phyloP scores from a whole-genome alignment of 2,113 vertebrate species.

The Labeo catla region DNA sequence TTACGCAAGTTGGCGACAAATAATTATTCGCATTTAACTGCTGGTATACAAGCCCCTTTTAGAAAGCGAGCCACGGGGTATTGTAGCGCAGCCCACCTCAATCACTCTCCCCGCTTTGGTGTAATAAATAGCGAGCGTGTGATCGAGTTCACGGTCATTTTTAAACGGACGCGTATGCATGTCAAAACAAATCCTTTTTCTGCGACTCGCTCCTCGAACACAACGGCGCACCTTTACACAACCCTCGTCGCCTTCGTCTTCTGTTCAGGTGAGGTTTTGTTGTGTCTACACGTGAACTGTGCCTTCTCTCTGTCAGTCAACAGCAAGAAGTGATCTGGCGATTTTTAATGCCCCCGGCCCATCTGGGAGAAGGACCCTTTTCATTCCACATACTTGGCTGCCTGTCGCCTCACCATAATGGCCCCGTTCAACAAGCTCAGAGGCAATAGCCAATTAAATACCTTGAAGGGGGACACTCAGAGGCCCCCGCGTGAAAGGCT shows the following conservation, averaged over 20 bases:
- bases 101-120: background rate
- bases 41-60: background rate
- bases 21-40: background rate
- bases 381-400: slow-evolving; percentile 93
- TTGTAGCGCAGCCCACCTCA: background rate
- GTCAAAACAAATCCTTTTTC: slow-evolving; percentile 33
- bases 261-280: slow-evolving; percentile 58
- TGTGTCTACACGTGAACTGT: slow-evolving; percentile 71
- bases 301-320: slow-evolving; percentile 75
- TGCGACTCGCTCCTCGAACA: background rate
- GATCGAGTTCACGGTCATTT: slow-evolving; percentile 12
- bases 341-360: slow-evolving; percentile 82
- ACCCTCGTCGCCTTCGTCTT: slow-evolving; percentile 41
- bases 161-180: background rate
- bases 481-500: slow-evolving; percentile 91
- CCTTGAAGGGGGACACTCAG: slow-evolving; percentile 96
- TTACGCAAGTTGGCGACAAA: background rate
- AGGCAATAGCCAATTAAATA: slow-evolving; percentile 99
- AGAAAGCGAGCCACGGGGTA: background rate
- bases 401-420: slow-evolving; percentile 91
- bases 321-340: slow-evolving; percentile 86
- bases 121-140: slow-evolving; percentile 22
- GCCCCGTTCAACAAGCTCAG: slow-evolving; percentile 88
- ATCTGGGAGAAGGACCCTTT: slow-evolving; percentile 90
- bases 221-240: background rate